phyloP scores from a whole-genome alignment of 2,113 vertebrate species.

The Rousettus leschenaultii region DNA sequence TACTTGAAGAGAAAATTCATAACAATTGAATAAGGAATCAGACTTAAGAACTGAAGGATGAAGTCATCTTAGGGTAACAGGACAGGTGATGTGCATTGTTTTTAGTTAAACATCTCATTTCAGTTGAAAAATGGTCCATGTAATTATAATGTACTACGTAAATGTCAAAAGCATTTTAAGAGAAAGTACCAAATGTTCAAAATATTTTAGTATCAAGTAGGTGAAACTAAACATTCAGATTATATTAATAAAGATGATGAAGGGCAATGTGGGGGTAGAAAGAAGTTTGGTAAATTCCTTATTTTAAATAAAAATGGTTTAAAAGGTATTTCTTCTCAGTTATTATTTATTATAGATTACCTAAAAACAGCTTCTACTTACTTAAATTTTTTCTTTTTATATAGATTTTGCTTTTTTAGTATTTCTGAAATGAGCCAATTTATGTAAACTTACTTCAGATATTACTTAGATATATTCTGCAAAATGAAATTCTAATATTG shows the following conservation, averaged over 20 bases:
- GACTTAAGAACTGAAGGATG: background rate
- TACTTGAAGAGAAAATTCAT: background rate
- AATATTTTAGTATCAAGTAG: background rate
- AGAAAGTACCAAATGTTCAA: background rate
- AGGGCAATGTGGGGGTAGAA: background rate
- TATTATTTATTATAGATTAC: background rate
- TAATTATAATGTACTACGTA: background rate
- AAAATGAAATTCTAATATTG: background rate
- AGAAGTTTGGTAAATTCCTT: background rate
- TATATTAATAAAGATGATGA: background rate
- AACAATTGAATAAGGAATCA: background rate
- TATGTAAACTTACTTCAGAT: background rate
- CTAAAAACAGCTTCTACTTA: background rate
- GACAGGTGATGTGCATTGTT: background rate
- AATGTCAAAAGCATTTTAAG: constrained; percentile 24
- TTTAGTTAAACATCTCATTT: background rate
- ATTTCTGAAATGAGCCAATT: background rate
- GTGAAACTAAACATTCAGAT: background rate
- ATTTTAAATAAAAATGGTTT: background rate
- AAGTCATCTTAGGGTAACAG: background rate
- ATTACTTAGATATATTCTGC: background rate
- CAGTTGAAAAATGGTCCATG: background rate
- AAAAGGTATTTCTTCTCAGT: background rate
- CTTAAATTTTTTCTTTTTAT: background rate
- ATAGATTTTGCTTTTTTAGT: background rate